Evolutionary conservation across 2,113 vertebrate genomes (phyloP).

Genomic region (Oriolus oriolus): DNA sequence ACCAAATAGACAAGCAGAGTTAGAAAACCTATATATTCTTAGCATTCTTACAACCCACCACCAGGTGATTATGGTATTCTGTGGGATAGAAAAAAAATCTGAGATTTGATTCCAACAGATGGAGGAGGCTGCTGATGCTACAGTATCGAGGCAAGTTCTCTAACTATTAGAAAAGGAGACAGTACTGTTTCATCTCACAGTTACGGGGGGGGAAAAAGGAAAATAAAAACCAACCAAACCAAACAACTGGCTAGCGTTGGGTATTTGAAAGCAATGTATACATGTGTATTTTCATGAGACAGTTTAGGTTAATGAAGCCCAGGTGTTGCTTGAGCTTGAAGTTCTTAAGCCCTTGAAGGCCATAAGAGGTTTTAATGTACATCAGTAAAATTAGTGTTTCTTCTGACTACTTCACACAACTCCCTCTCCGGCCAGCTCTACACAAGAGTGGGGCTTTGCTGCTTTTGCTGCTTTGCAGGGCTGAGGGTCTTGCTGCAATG

Average conservation of each 20-base stretch:
- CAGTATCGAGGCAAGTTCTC: background rate
- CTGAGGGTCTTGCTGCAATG: background rate
- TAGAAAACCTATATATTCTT: background rate
- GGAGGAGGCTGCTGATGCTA: background rate
- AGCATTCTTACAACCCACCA: background rate
- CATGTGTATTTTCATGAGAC: background rate
- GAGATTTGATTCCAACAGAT: background rate
- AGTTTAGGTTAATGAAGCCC: background rate
- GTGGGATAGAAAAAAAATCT: background rate
- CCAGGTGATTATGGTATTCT: background rate
- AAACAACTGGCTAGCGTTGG: background rate
- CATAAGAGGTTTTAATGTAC: background rate
- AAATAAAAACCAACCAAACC: accelerated
- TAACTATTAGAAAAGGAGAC: background rate
- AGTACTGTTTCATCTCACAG: background rate
- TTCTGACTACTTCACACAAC: background rate
- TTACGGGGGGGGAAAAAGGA: accelerated
- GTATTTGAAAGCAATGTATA: background rate
- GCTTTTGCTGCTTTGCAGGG: background rate
- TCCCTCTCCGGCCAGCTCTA: background rate
- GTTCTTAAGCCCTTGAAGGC: background rate
- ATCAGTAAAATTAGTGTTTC: background rate
- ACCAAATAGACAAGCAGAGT: background rate
- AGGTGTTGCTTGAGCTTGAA: background rate
- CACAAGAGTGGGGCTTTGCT: background rate